Conservation (phyloP, 2,888 invertebrate genomes). For the Pollenia labialis region DNA sequence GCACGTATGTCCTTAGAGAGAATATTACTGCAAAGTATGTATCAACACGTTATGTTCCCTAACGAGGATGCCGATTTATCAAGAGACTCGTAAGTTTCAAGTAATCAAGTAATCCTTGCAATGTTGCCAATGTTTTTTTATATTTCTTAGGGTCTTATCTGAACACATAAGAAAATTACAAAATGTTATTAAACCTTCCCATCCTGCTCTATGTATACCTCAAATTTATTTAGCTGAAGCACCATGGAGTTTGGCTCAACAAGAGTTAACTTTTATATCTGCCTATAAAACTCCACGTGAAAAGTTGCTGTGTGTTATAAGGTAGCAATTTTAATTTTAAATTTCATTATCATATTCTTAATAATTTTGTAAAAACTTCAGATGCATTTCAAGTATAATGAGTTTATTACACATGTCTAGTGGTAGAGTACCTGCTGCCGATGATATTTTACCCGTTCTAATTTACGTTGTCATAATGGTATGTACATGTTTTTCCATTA, state of each 20-base stretch:
- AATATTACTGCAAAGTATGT: slow-evolving; percentile 95
- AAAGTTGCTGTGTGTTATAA: slow-evolving; percentile 86
- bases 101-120: neutral
- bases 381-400: slow-evolving; percentile 97
- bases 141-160: slow-evolving; percentile 88
- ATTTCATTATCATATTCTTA: neutral
- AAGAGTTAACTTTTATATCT: slow-evolving; percentile 93
- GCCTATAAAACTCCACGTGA: slow-evolving; percentile 96
- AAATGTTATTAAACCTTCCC: slow-evolving; percentile 89
- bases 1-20: slow-evolving; percentile 94
- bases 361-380: slow-evolving; percentile 70
- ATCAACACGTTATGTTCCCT: slow-evolving; percentile 96
- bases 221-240: slow-evolving; percentile 94
- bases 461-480: slow-evolving; percentile 98
- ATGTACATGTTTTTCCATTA: slow-evolving; percentile 70
- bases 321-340: slow-evolving; percentile 76
- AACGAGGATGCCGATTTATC: slow-evolving; percentile 98
- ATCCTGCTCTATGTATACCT: slow-evolving; percentile 92
- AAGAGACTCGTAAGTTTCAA: slow-evolving; percentile 91
- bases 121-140: neutral
- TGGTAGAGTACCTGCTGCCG: slow-evolving; percentile 92
- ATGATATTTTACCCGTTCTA: slow-evolving; percentile 98
- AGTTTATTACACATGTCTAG: slow-evolving; percentile 95
- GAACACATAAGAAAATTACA: slow-evolving; percentile 95
- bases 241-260: slow-evolving; percentile 98